Percentiles rank a stretch among this genome's conserved stretches.
Conservation (phyloP, 2,888 invertebrate species). For the Perithous albicinctus region DNA sequence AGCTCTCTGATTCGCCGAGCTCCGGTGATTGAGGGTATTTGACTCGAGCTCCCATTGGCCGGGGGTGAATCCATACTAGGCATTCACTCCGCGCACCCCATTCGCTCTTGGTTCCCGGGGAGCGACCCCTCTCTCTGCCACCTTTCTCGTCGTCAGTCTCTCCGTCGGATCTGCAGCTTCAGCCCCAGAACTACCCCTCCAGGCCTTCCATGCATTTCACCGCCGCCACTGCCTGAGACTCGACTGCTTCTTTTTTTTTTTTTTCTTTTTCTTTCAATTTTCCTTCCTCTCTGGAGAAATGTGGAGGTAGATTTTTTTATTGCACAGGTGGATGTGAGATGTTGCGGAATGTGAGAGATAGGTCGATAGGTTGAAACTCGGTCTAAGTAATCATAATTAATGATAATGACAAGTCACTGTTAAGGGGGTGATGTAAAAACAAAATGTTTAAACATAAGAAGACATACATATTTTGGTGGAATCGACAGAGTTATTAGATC, state of each 20-base stretch:
- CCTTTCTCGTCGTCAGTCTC: slow-evolving; percentile 7
- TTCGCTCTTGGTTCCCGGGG: slow-evolving; percentile 77
- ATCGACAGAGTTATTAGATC: no score
- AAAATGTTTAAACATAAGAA: no score
- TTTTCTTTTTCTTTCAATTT: neutral
- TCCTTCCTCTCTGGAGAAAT: slow-evolving; percentile 3
- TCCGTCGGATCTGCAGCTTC: slow-evolving; percentile 19
- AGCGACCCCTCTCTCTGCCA: slow-evolving; percentile 33
- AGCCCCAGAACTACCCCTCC: slow-evolving; percentile 29
- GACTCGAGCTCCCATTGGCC: slow-evolving; percentile 76
- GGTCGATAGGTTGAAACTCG: slow-evolving; percentile 2
- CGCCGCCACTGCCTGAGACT: slow-evolving; percentile 44
- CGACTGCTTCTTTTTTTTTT: no score
- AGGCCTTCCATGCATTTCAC: slow-evolving; percentile 54
- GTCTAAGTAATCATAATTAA: neutral
- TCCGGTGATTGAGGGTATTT: slow-evolving; percentile 73
- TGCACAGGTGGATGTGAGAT: slow-evolving; percentile 17
- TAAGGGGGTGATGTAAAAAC: no score
- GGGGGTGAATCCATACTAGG: slow-evolving; percentile 77
- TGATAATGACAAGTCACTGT: neutral
- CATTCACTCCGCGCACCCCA: slow-evolving; percentile 77
- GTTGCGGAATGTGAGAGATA: slow-evolving; percentile 5
- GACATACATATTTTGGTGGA: no score
- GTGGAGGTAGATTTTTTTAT: neutral
- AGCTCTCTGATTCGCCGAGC: slow-evolving; percentile 53